Evolutionary conservation across 2,797 vertebrate genomes (phyloP).

Genomic region (Rousettus madagascariensis): DNA sequence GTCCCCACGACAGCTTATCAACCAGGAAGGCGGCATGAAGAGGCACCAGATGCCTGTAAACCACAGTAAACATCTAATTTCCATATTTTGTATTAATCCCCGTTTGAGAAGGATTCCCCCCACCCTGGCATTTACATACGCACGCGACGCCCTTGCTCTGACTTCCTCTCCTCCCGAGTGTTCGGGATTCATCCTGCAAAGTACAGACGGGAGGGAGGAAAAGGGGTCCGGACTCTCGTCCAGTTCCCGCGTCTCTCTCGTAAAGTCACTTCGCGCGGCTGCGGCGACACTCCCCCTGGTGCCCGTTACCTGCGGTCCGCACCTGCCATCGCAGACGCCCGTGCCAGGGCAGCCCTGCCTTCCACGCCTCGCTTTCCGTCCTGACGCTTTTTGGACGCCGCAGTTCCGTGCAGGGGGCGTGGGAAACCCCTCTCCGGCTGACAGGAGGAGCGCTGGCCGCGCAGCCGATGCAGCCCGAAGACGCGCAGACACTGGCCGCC

Average conservation of each 20-base stretch:
- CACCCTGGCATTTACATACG: background rate
- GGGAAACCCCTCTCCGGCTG: too few species aligned
- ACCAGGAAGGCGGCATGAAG: fast-evolving
- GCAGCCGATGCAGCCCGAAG: background rate
- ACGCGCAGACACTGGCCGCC: too few species aligned
- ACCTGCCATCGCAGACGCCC: fast-evolving
- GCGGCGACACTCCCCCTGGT: too few species aligned
- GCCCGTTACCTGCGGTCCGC: background rate
- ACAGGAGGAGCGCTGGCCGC: fast-evolving
- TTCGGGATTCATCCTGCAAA: background rate
- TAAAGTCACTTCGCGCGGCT: background rate
- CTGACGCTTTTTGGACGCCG: fast-evolving
- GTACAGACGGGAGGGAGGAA: background rate
- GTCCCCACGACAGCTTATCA: fast-evolving
- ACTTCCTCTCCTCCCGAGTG: background rate
- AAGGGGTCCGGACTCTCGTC: background rate
- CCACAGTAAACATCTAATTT: background rate
- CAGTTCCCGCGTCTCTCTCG: background rate
- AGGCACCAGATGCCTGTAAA: background rate
- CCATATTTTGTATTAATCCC: background rate
- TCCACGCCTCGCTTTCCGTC: background rate
- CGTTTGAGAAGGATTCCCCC: fast-evolving
- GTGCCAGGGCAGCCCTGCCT: fast-evolving
- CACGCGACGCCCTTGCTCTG: background rate
- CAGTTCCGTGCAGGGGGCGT: fast-evolving